Conservation (phyloP, 2,888 invertebrate genomes). For the Temnothorax rugatulus region DNA sequence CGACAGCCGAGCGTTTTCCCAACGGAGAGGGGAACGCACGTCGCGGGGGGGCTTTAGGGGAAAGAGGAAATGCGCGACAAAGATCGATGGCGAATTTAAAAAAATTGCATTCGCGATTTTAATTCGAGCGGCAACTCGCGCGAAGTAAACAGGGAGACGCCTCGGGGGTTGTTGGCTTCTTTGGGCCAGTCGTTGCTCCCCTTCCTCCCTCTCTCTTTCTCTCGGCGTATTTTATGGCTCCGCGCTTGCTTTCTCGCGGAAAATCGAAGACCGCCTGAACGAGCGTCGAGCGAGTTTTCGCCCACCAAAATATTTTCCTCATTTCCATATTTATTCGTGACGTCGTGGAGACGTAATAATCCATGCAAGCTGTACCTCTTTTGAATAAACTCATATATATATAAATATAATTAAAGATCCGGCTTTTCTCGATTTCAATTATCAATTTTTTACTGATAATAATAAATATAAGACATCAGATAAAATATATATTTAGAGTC, state of each 20-base stretch:
- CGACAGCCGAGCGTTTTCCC: background rate
- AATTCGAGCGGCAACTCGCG: background rate
- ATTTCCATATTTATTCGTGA: background rate
- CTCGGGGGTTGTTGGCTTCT: slow-evolving; percentile 43
- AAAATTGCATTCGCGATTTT: background rate
- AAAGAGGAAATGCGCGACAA: background rate
- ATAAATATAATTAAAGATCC: background rate
- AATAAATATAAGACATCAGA: background rate
- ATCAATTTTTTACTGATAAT: background rate
- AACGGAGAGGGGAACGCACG: background rate
- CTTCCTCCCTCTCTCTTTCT: background rate
- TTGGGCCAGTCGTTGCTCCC: slow-evolving; percentile 46
- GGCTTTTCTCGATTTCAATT: background rate
- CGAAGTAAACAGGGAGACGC: slow-evolving; percentile 21
- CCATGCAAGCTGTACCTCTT: background rate
- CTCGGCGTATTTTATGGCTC: slow-evolving; percentile 11
- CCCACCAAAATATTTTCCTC: slow-evolving; percentile 23
- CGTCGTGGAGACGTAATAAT: background rate
- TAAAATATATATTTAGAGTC: background rate
- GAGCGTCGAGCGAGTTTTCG: slow-evolving; percentile 17
- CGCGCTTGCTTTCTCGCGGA: slow-evolving; percentile 36
- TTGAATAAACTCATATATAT: background rate
- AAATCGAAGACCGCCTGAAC: slow-evolving; percentile 27
- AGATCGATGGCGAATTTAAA: background rate
- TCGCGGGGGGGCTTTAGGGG: too few relatives aligned